Conservation (phyloP, 2,888 invertebrate genomes). For the Hofmannophila pseudospretella region DNA sequence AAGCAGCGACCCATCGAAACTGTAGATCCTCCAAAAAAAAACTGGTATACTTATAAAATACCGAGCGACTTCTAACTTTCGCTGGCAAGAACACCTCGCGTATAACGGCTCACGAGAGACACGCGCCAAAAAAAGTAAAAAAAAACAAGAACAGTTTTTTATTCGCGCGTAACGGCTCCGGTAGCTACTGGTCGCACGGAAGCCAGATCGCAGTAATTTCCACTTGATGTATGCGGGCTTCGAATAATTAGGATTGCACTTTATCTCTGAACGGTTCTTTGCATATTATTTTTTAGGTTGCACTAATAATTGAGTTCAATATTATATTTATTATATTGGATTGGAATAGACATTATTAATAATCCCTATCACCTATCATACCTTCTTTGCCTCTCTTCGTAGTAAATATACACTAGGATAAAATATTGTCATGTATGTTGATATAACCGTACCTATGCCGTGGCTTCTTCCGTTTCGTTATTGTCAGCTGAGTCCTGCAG, state of each 20-base stretch:
- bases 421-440: too few relatives aligned
- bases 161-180: slow-evolving; percentile 73
- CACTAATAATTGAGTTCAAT: too few relatives aligned
- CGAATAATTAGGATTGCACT: slow-evolving; percentile 38
- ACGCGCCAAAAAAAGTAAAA: slow-evolving; percentile 63
- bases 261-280: slow-evolving; percentile 19
- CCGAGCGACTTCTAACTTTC: slow-evolving; percentile 62
- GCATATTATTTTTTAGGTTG: not conserved
- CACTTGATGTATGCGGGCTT: slow-evolving; percentile 51
- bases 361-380: too few relatives aligned
- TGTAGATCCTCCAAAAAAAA: slow-evolving; percentile 18
- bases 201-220: slow-evolving; percentile 49
- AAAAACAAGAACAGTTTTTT: slow-evolving; percentile 53
- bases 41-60: slow-evolving; percentile 22
- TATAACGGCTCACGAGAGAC: slow-evolving; percentile 66
- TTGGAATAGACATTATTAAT: too few relatives aligned
- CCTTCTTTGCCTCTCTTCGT: too few relatives aligned
- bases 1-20: slow-evolving; percentile 9
- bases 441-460: too few relatives aligned
- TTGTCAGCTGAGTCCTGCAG: too few relatives aligned
- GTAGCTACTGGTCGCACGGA: slow-evolving; percentile 54
- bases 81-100: slow-evolving; percentile 57
- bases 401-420: too few relatives aligned
- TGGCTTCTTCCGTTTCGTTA: too few relatives aligned
- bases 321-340: too few relatives aligned